A percentile compares a stretch with the other conserved stretches of the same genome.
These are phyloP conservation scores for Drosophila rufa DNA, from an alignment of 1,140 invertebrate genomes.

Conservation along the genomic window DNA sequence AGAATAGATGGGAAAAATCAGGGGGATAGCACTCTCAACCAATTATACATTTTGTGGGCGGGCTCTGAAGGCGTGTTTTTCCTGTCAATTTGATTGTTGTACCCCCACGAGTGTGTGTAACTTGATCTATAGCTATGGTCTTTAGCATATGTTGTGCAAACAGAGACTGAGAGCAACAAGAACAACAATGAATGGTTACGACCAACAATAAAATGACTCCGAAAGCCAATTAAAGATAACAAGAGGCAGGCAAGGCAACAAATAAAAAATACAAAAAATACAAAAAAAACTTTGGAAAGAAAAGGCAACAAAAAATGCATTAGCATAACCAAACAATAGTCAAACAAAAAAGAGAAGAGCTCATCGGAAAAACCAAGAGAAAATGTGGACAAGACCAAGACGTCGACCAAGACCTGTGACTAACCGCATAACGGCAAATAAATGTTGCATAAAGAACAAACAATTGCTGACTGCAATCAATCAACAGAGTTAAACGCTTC, in stretches of 20 bases:
- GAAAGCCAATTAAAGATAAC: constrained; percentile 82
- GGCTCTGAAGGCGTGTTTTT: constrained; percentile 24
- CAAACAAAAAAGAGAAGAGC: constrained; percentile 14
- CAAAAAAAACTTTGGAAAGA: constrained; percentile 18
- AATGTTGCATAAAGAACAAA: constrained; percentile 82
- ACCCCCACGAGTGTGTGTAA: constrained; percentile 35
- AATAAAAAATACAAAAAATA: constrained; percentile 19
- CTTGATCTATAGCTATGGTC: constrained; percentile 61
- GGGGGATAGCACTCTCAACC: constrained; percentile 44
- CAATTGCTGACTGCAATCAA: constrained; percentile 84
- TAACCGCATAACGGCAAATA: constrained; percentile 72
- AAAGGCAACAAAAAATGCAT: constrained; percentile 52
- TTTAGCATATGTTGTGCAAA: constrained; percentile 50
- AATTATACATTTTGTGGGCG: constrained; percentile 60
- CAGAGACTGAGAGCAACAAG: constrained; percentile 10
- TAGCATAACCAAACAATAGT: constrained; percentile 71
- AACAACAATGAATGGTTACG: constrained; percentile 50
- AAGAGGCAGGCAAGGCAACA: constrained; percentile 38
- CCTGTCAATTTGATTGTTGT: constrained; percentile 44
- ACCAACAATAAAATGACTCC: constrained; percentile 67
- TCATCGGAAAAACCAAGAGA: not conserved
- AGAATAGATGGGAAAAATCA: not conserved
- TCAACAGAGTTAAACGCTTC: constrained; percentile 81
- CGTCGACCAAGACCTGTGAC: constrained; percentile 37
- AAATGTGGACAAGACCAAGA: constrained; percentile 10